Evolutionary conservation across 2,113 vertebrate species (phyloP).

Genomic region (Silurus meridionalis): DNA sequence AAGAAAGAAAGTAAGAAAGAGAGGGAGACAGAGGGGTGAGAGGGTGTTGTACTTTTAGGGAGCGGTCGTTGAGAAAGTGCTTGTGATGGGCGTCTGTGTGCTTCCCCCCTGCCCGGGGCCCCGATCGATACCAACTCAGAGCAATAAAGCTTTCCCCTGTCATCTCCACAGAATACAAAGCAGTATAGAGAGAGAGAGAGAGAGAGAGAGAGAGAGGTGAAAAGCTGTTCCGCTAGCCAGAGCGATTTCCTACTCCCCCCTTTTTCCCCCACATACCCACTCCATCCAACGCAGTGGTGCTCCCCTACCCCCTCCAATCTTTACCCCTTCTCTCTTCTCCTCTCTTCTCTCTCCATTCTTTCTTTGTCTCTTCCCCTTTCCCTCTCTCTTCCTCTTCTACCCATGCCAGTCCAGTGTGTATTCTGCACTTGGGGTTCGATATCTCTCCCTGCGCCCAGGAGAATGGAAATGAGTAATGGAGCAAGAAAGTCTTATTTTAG

Average conservation of each 20-base stretch:
- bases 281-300: conserved; percentile 45
- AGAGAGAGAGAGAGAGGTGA: conserved; percentile 73
- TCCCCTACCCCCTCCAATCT: conserved; percentile 54
- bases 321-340: conserved; percentile 56
- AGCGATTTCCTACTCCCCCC: conserved; percentile 79
- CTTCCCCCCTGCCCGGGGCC: conserved; percentile 73
- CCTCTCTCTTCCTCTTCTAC: conserved; percentile 53
- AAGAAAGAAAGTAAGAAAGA: conserved; percentile 12
- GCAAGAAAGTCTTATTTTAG: conserved; percentile 59
- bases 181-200: conserved; percentile 64
- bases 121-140: conserved; percentile 84
- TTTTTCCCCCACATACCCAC: conserved; percentile 53
- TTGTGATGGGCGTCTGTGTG: conserved; percentile 69
- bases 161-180: conserved; percentile 84
- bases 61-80: conserved; percentile 75
- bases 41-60: conserved; percentile 51
- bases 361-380: conserved; percentile 54
- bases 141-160: conserved; percentile 85
- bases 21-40: not conserved
- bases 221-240: conserved; percentile 82
- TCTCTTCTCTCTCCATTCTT: conserved; percentile 36
- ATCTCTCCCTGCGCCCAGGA: conserved; percentile 57
- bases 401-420: conserved; percentile 48
- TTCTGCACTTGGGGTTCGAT: conserved; percentile 50
- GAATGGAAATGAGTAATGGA: conserved; percentile 68